Evolutionary conservation across 1,140 invertebrate species (phyloP), one percentile per base, ranked within the genome.

Genomic region (Idris sp.): DNA sequence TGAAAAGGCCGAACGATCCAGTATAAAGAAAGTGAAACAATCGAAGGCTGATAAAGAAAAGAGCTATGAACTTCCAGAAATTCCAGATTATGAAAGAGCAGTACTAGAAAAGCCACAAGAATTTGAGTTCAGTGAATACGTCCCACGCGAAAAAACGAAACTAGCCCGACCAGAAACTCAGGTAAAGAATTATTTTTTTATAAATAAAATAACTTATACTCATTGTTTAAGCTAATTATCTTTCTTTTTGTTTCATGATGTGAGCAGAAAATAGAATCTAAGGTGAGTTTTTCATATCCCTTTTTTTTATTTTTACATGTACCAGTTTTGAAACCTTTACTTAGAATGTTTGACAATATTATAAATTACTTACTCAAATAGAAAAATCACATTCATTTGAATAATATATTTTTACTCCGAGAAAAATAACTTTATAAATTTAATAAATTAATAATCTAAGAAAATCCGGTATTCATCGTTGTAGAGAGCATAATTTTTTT

Each of bases 51-150:
- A 79, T 10, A 91, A 91, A 59, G 86, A 88, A 26, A 88, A 88
- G 76, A 84, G 82, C 44, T 92, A 91, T 41, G 92, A 93, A 14
- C 87, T 93, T 44, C 92, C 92, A n/a, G 92, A 93, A 82, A 94
- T 94, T 71, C 90, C 92, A 14, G 92, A 93, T 83, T 92, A 92
- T 77, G 91, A 92, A 58, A 89, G 91, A 61, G 85, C 91, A 2
- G 91, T 92, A 4, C 87, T 92, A 10, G 91, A 92, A 79, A 92
- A 91, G 85, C 91, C 84, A 1, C 80, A 81, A 40, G 85, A 87
- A 74, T 87, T 87, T 56, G 85, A 87, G 2, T 88, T 88, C 14
- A 76, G 79, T 1, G 86, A 87, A 0, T 71, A 72, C 18, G 53
- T 53, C 5, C 64, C 65, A 3, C 83, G 86, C 0, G 86, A 86